Base-by-base conservation (phyloP, 2,888 invertebrate species). In the Acanthosoma haemorrhoidale region DNA sequence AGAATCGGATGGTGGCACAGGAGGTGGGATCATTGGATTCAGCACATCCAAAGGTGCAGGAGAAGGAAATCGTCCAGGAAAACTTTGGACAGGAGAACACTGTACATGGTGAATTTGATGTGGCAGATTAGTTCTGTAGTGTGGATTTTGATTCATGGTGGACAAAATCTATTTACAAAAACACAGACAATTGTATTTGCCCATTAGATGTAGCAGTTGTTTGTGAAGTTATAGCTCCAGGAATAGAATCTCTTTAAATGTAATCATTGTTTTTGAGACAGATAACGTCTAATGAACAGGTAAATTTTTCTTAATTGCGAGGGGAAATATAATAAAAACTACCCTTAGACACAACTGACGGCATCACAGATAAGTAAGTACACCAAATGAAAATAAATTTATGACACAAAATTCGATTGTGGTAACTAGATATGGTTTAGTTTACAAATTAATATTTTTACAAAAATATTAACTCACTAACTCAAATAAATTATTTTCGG, bases 61-160 rank as follows among this genome's bases (percentile, higher is more conserved):
- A 16, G 18, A 31, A 29, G 67, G 73, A 15, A 74, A 69, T 15
- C 71, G 69, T 41, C 61, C 70, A 41, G 69, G 68, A 41, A 73
- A 73, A 59, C 71, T 72, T 41, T 72, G 71, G 25, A 72, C 68
- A 36, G 74, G 74, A n/a, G 73, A 71, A 69, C 71, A 73, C 58
- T 73, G 71, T 34, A 69, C 74, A 67, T 73, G 75, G 51, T 74
- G 72, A 38, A 74, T 72, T 70, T 73, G 71, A 31, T 73, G 72
- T 21, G 71, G 68, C 51, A 70, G 67, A 61, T 68, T 70, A 11
- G 69, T 72, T 68, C 74, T 71, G 68, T 74, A 72, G 41, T 70
- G 70, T 34, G 74, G 67, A 15, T 73, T 72, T 64, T 72, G 71
- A 68, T 75, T 74, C 72, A 73, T 74, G 36, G 51, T 71, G 36